Evolutionary conservation across 2,797 vertebrate genomes (phyloP).

Genomic region (Astyanax mexicanus): DNA sequence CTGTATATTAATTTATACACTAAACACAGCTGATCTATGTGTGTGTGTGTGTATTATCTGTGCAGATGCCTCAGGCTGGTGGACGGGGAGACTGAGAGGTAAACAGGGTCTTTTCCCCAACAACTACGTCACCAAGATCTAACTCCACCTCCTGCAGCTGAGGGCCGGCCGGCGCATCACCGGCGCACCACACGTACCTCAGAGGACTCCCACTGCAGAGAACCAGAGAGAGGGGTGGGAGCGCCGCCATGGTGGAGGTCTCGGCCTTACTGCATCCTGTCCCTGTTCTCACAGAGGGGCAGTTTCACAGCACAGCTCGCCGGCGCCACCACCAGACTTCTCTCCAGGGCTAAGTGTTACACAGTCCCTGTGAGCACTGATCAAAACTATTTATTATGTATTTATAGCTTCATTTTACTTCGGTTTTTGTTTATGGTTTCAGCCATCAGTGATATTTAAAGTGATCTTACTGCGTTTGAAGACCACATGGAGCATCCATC

Average conservation of each 20-base stretch:
- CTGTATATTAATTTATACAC: too few species aligned
- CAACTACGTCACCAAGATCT: conserved; percentile 97
- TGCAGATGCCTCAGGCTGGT: conserved; percentile 95
- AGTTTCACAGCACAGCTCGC: conserved; percentile 56
- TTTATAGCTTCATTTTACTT: conserved; percentile 85
- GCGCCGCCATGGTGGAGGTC: conserved; percentile 50
- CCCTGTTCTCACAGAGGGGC: conserved; percentile 58
- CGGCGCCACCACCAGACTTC: conserved; percentile 35
- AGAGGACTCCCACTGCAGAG: conserved; percentile 35
- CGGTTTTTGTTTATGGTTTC: conserved; percentile 62
- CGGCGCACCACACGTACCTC: conserved; percentile 55
- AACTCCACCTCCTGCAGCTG: conserved; percentile 59
- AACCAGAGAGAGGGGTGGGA: conserved; percentile 49
- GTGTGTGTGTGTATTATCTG: too few species aligned
- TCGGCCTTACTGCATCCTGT: conserved; percentile 56
- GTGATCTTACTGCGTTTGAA: conserved; percentile 62
- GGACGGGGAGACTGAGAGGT: conserved; percentile 93
- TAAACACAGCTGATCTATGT: too few species aligned
- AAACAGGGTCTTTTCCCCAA: conserved; percentile 99
- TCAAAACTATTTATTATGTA: conserved; percentile 98
- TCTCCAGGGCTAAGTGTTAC: conserved; percentile 66
- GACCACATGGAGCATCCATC: conserved; percentile 70
- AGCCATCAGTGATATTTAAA: conserved; percentile 70
- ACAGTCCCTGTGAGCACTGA: conserved; percentile 77
- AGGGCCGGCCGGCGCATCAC: conserved; percentile 46